Evolutionary conservation across 2,888 invertebrate genomes (phyloP), one percentile per base, ranked within the genome.

Genomic region (Cryptocephalus primarius): DNA sequence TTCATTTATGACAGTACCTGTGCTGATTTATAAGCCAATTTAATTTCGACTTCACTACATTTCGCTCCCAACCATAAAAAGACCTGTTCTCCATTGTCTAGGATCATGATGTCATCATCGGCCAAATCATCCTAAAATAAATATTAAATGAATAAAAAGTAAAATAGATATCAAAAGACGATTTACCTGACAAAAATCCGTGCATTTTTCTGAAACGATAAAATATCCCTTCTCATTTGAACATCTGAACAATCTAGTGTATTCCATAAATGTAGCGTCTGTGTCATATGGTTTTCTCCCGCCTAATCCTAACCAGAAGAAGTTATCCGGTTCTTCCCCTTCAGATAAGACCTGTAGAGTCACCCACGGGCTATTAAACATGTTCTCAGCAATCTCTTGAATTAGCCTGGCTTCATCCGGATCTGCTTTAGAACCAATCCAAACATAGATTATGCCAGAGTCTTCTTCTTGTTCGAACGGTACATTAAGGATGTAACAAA

Each of bases 171-270:
- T 22, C 22, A 22, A 22, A 22, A 22, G 22, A 22, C 2, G 2
- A 22, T 22, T 56, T 68, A 88, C 89, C 80, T 95, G 94, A 69
- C 94, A 95, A 73, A 95, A 95, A 71, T 95, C 95, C 0, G 92
- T 88, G 72, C 97, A 99, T 68, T 99, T 99, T 71, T 99, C 99
- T 1, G 96, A 96, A 38, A 99, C 95, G 1, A 91, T 89, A 70
- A 99, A 99, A 72, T 96, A 99, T 6, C 99, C 99, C 67, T 96
- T 96, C 67, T 99, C 99, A 70, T 99, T 99, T 40, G 97, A 99
- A 71, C 99, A 99, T 45, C 99, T 81, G 75, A 99, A 99, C 36
- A 99, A 76, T 42, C 99, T 77, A 1, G 94, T 91, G 70, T 82
- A 89, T 63, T 88, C 80, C 85, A 99, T 94, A 67, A 87, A 99